Evolutionary conservation across 2,113 vertebrate genomes (phyloP).

Genomic region (Eretmochelys imbricata): DNA sequence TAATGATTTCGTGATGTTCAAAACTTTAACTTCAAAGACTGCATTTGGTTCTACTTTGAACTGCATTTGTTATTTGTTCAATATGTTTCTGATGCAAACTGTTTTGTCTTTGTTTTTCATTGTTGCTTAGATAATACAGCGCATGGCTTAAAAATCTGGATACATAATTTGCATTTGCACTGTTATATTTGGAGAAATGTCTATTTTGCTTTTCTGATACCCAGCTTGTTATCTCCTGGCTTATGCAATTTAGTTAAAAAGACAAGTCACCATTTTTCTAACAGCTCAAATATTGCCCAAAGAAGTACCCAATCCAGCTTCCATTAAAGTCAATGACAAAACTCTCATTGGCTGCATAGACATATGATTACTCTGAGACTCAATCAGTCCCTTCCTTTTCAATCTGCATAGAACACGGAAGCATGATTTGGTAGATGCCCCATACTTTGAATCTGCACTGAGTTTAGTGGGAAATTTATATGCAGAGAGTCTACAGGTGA

Average conservation of each 20-base stretch:
- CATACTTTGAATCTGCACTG: neutral
- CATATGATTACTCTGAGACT: neutral
- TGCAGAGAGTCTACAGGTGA: neutral
- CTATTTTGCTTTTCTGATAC: neutral
- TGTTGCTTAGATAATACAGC: neutral
- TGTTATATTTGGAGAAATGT: neutral
- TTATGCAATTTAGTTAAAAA: neutral
- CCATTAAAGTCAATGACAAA: neutral
- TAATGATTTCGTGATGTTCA: slow-evolving; percentile 14
- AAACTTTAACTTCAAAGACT: neutral
- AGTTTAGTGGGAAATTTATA: slow-evolving; percentile 22
- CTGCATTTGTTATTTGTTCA: neutral
- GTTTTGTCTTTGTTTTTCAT: neutral
- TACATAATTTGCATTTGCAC: neutral
- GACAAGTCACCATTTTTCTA: neutral
- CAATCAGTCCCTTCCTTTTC: neutral
- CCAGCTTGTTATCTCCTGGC: rapidly evolving
- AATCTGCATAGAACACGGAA: neutral
- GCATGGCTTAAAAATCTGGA: neutral
- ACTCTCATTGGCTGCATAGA: neutral
- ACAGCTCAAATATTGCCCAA: neutral
- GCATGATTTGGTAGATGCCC: neutral
- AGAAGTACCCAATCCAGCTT: neutral
- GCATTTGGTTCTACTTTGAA: neutral
- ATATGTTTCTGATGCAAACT: neutral